These are phyloP conservation scores for Agapetus fuscipes DNA, from an alignment of 2,888 invertebrate genomes.

Conservation along the genomic window DNA sequence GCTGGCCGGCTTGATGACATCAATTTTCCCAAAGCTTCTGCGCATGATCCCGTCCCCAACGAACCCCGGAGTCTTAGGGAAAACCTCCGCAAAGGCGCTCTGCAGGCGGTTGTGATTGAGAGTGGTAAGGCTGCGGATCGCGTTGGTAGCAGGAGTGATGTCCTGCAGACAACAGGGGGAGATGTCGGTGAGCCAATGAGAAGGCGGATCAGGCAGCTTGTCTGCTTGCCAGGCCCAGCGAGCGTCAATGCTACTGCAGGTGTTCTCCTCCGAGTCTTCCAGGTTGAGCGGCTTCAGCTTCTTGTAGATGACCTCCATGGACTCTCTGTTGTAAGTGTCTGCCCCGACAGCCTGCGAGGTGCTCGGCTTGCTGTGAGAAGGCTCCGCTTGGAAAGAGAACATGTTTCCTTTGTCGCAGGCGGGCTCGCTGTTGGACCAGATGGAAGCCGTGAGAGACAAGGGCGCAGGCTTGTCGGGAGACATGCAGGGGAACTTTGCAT, in stretches of 20 bases:
- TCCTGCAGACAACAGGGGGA: conserved; percentile 24
- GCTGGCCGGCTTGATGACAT: conserved; percentile 7
- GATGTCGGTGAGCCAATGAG: neutral
- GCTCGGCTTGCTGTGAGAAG: conserved; percentile 20
- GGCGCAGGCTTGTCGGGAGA: conserved; percentile 33
- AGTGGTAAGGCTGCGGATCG: conserved; percentile 45
- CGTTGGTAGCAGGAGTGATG: conserved; percentile 26
- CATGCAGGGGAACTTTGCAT: conserved; percentile 29
- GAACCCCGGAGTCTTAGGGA: conserved; percentile 27
- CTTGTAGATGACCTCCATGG: conserved; percentile 21
- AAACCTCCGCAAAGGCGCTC: conserved; percentile 54
- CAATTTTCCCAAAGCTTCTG: conserved; percentile 4
- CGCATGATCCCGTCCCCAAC: conserved; percentile 16
- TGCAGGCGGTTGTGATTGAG: conserved; percentile 52
- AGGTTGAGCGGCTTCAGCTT: conserved; percentile 22
- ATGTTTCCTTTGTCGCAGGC: conserved; percentile 11
- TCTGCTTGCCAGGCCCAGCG: neutral
- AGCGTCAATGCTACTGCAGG: neutral
- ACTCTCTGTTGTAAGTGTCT: conserved; percentile 14
- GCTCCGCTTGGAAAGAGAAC: neutral
- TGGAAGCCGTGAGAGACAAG: conserved; percentile 33
- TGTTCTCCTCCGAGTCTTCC: conserved; percentile 12
- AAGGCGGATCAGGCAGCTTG: neutral
- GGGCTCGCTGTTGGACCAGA: conserved; percentile 27
- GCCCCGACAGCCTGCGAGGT: conserved; percentile 4